Evolutionary conservation across 1,140 invertebrate genomes (phyloP), one percentile per base, ranked within the genome.

Genomic region (Drosophila neocordata): DNA sequence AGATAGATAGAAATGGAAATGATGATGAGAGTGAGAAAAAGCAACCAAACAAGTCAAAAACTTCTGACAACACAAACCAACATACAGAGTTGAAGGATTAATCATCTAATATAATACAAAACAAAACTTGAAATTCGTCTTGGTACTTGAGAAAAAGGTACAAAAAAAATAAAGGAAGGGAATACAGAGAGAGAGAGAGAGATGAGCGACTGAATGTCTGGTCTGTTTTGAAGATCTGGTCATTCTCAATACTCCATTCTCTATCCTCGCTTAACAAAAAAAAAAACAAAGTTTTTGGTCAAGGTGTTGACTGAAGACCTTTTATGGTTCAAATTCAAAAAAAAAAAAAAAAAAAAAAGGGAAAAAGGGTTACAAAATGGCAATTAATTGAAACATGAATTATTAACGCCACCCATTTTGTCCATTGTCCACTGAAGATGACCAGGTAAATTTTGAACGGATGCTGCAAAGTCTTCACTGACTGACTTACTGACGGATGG

Each of bases 321-420:
- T 57, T 62, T 38, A 27, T 15, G 18, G 41, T 20, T 20, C 41
- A 18, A 48, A 48, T n/a, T n/a, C n/a, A 48, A 48, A 11, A 48
- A 41, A 31, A 31, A 31, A 1, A 31, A 6, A 31, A 31, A 6
- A 31, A 31, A 31, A 6, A 51, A 48, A 52, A 61, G 22, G 55
- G 72, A 56, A 53, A 68, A 74, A 65, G 73, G 82, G 78, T 68
- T 78, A 78, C 85, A 89, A 89, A 89, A 89, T 89, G 85, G 85
- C 85, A 89, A 89, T 89, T 89, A 89, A 89, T 89, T 89, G 84
- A 89, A 89, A 89, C 85, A 89, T 89, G 85, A 89, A 89, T 89
- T 89, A 89, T 89, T 89, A 89, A 89, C 74, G 75, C 80, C 77
- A 80, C 77, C 82, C 81, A 80, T 75, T 80, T 56, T 27, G 77